These are phyloP conservation scores for Poeciliopsis gracilis DNA, from an alignment of 2,797 vertebrate species.

Conservation along the genomic window DNA sequence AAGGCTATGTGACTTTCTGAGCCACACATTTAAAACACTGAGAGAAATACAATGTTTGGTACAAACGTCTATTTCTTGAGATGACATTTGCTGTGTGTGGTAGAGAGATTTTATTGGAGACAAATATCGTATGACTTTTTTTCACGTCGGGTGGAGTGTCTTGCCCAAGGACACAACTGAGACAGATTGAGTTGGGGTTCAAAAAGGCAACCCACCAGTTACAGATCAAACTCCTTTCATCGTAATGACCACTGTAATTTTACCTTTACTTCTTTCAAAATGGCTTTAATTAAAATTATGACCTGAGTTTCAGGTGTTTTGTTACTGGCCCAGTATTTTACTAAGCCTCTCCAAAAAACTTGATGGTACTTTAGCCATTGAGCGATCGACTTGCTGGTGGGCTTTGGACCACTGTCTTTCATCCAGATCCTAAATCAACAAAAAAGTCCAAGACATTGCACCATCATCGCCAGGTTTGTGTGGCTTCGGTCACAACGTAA, in stretches of 20 bases:
- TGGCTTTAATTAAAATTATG: background rate
- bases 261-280: no score
- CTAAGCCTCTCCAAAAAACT: background rate
- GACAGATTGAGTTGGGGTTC: no score
- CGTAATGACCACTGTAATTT: no score
- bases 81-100: background rate
- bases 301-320: background rate
- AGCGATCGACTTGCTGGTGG: background rate
- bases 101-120: background rate
- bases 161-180: no score
- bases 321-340: background rate
- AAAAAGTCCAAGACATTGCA: background rate
- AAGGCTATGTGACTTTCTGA: slow-evolving; percentile 9
- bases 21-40: background rate
- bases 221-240: no score
- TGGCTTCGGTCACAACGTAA: background rate
- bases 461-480: background rate
- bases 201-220: no score
- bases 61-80: background rate
- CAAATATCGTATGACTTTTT: no score
- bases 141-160: no score
- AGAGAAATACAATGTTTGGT: background rate
- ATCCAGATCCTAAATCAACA: background rate
- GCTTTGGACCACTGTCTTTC: background rate
- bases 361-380: background rate